Evolutionary conservation across 2,888 invertebrate species (phyloP), one percentile per base, ranked within the genome.

Genomic region (Acheta domesticus): DNA sequence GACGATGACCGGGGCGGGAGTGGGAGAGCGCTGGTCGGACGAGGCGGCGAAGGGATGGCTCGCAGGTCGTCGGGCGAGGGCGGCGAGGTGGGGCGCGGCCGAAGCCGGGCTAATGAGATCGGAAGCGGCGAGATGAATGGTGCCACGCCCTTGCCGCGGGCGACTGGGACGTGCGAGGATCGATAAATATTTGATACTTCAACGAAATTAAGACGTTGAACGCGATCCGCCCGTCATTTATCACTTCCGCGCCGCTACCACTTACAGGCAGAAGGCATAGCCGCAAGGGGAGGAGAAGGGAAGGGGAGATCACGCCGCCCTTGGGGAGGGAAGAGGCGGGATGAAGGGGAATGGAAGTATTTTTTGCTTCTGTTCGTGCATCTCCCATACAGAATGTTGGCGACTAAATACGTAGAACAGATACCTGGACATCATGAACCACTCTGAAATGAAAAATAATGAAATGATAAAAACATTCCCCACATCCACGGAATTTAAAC

Each of bases 161-260:
- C 62, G 16, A 62, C 1, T 62, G 11, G 62, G 14, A 62, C 62
- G 62, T n/a, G 62, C 14, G 62, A 62, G 16, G 14, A 62, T 62
- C 62, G 62, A 62, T 62, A 62, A 62, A 62, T 62, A 62, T 62
- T 62, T 62, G 62, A 62, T 62, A 62, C 62, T 62, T 62, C 16
- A 62, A 62, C 62, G 62, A n/a, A 62, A 62, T 62, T 62, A 62
- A 62, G 62, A 62, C 62, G 62, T 16, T 62, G 62, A 14, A 19
- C 62, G 62, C 62, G 62, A 62, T 62, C 14, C 62, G 16, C 14
- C 62, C 62, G 62, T 62, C 62, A 62, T 62, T 62, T 19, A 62
- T 62, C 62, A 62, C 62, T 62, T 62, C 16, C 62, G 62, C 62
- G 14, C n/a, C 62, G 62, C 14, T n/a, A 19, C 62, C n/a, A 19